Evolutionary conservation across 2,797 vertebrate species (phyloP).

Genomic region (Acipenser transmontanus): DNA sequence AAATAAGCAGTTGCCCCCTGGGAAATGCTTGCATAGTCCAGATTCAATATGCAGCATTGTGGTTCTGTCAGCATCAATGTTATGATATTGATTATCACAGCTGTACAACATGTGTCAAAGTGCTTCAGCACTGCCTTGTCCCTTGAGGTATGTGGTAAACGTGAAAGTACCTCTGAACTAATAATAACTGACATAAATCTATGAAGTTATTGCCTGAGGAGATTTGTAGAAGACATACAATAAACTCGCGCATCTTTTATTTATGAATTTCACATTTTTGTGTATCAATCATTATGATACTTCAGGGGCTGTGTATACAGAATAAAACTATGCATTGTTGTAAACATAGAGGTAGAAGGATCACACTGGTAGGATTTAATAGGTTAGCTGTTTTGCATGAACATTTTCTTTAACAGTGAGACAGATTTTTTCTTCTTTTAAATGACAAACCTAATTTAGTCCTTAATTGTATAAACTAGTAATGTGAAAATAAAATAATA

Average conservation of each 20-base stretch:
- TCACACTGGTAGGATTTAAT: too few relatives aligned
- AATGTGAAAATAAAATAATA: background rate
- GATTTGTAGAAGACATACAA: slow-evolving; percentile 45
- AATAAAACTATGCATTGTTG: slow-evolving; percentile 41
- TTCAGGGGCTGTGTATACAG: slow-evolving; percentile 27
- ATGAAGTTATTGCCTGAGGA: slow-evolving; percentile 45
- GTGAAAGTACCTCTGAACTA: slow-evolving; percentile 41
- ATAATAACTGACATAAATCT: slow-evolving; percentile 53
- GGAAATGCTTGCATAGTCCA: slow-evolving; percentile 2
- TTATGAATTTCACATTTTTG: slow-evolving; percentile 45
- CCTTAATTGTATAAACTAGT: background rate
- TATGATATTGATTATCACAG: slow-evolving; percentile 43
- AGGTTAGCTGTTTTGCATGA: too few relatives aligned
- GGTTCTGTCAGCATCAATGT: slow-evolving; percentile 14
- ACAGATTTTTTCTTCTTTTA: background rate
- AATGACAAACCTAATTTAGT: background rate
- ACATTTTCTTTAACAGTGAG: too few relatives aligned
- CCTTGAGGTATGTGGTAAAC: slow-evolving; percentile 27
- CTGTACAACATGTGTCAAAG: slow-evolving; percentile 31
- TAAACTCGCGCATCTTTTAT: slow-evolving; percentile 58
- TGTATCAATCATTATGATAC: slow-evolving; percentile 50
- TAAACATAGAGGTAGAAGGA: slow-evolving; percentile 45
- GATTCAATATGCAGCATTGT: slow-evolving; percentile 7
- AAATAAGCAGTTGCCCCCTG: background rate
- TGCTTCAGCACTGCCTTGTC: slow-evolving; percentile 21